Percentiles rank a stretch among this genome's conserved stretches.
Evolutionary conservation across 2,797 vertebrate genomes (phyloP).

Genomic region (Premnoplex brunnescens): DNA sequence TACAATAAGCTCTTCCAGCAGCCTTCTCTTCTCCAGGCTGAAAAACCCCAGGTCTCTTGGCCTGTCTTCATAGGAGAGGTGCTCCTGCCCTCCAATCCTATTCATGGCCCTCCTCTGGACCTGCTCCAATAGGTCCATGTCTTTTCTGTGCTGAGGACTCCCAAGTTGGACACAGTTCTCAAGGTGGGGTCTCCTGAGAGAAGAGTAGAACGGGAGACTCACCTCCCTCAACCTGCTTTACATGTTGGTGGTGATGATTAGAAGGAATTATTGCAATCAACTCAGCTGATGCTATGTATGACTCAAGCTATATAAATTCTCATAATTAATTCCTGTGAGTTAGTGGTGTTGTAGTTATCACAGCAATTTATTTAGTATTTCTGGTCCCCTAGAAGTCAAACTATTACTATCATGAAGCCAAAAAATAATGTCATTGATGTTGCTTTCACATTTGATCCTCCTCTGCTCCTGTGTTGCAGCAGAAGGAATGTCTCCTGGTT

Average conservation of each 20-base stretch:
- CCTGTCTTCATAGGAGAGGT: background rate
- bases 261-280: background rate
- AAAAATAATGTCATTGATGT: background rate
- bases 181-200: background rate
- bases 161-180: background rate
- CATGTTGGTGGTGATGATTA: background rate
- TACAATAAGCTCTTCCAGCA: background rate
- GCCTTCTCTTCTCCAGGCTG: background rate
- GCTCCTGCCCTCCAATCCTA: background rate
- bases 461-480: background rate
- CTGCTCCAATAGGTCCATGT: background rate
- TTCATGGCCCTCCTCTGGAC: background rate
- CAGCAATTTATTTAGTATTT: background rate
- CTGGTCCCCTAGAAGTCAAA: background rate
- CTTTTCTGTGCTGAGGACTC: background rate
- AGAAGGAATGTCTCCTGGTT: background rate
- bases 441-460: background rate
- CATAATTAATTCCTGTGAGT: background rate
- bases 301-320: background rate
- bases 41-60: background rate
- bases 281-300: background rate
- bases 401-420: background rate
- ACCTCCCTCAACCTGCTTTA: background rate
- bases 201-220: rapidly evolving
- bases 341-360: background rate